These are phyloP conservation scores for Myopa tessellatipennis DNA, from an alignment of 2,888 invertebrate genomes.

Conservation along the genomic window DNA sequence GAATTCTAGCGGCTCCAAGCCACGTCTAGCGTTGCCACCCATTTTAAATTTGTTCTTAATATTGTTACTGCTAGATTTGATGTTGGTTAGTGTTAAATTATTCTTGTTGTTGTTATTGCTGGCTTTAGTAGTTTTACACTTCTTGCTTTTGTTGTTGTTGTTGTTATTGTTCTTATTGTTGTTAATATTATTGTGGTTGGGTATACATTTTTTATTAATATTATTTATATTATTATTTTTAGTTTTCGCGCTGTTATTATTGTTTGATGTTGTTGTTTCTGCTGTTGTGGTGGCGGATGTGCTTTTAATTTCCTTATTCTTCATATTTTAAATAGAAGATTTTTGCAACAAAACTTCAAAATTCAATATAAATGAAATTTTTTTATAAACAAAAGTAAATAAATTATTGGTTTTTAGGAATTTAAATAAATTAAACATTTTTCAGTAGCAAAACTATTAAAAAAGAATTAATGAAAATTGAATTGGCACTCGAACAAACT, in stretches of 20 bases:
- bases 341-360: constrained; percentile 28
- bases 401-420: constrained; percentile 24
- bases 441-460: neutral
- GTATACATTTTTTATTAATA: constrained; percentile 45
- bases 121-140: constrained; percentile 24
- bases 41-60: constrained; percentile 56
- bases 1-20: constrained; percentile 84
- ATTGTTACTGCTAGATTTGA: constrained; percentile 36
- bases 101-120: constrained; percentile 39
- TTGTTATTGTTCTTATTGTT: constrained; percentile 43
- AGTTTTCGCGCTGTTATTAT: constrained; percentile 44
- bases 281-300: constrained; percentile 47
- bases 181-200: constrained; percentile 40
- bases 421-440: neutral
- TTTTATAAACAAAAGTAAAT: constrained; percentile 17
- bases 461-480: neutral
- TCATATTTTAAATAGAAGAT: constrained; percentile 56
- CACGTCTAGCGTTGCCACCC: constrained; percentile 67
- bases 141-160: constrained; percentile 34
- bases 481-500: neutral
- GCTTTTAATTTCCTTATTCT: constrained; percentile 59
- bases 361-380: constrained; percentile 15
- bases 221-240: constrained; percentile 48
- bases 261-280: constrained; percentile 49
- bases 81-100: constrained; percentile 18